Conservation (phyloP, 2,113 vertebrate genomes). For the Marmota monax region DNA sequence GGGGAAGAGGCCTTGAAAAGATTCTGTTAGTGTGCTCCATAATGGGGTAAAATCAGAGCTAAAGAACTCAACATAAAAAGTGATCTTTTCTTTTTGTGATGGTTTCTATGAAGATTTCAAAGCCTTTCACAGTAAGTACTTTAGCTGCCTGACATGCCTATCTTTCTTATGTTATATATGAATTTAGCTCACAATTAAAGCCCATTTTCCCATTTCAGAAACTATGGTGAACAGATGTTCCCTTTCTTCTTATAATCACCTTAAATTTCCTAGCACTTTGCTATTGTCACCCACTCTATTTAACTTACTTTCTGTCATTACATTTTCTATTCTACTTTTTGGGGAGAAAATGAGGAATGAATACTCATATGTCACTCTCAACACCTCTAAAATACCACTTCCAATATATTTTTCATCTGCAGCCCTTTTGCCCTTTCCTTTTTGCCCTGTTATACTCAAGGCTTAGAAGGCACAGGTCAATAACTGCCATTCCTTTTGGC, state of each 20-base stretch:
- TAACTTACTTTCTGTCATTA: neutral
- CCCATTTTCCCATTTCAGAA: slow-evolving; percentile 36
- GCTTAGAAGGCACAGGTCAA: neutral
- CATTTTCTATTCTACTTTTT: neutral
- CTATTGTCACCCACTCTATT: slow-evolving; percentile 26
- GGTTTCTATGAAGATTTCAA: slow-evolving; percentile 27
- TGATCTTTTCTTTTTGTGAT: neutral
- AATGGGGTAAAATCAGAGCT: slow-evolving; percentile 36
- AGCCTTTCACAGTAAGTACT: neutral
- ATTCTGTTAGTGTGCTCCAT: neutral
- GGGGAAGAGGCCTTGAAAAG: neutral
- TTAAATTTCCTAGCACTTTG: neutral
- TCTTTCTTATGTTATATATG: slow-evolving; percentile 28
- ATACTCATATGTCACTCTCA: neutral
- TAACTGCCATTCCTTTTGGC: neutral
- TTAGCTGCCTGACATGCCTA: neutral
- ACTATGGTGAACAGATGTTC: slow-evolving; percentile 4
- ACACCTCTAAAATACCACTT: neutral
- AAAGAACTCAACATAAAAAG: slow-evolving; percentile 38
- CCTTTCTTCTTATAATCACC: slow-evolving; percentile 35
- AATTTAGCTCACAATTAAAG: slow-evolving; percentile 40
- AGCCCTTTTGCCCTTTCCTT: neutral
- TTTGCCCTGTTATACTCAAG: neutral
- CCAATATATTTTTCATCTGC: neutral
- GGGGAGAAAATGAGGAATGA: neutral